Base-by-base conservation (phyloP, 2,888 invertebrate species). In the Ennomos quercinarius region DNA sequence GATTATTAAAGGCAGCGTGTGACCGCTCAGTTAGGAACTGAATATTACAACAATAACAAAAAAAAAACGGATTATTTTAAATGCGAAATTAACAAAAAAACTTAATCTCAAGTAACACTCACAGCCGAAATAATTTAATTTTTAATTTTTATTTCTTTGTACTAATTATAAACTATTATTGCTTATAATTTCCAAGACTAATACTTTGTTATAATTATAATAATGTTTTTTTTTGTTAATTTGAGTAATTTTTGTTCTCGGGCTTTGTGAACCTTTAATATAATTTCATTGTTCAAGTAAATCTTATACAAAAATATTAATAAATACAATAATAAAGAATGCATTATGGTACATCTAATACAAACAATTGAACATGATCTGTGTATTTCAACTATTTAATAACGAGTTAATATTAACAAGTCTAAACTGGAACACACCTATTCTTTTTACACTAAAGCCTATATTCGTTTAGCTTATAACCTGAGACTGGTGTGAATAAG, bases 21-120 rank as follows among this genome's bases (percentile, higher is more conserved):
- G 27, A 27, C 27, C 27, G 0, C 6, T 27, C 17, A 2, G 1
- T 4, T 2, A 1, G 1, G 17, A 17, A 17, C 4, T 2, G 4
- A 1, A 17, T 17, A 2, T 2, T 46, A 39, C 10, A 57, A 41
- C 12, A 12, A 49, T 35, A 39, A 17, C 39, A 34, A 51, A 13
- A 35, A 41, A n/a, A 35, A 37, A 39, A 58, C n/a, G n/a, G n/a
- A n/a, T n/a, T 37, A 17, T 12, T 37, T 11, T 34, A 42, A 43
- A 12, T 8, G 51, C 42, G 38, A 50, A 50, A 46, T 34, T 35
- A 51, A 36, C 44, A 3, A n/a, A 9, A 36, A 44, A 40, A n/a
- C n/a, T 48, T 48, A 53, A 49, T 48, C 44, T 51, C 57, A 47
- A 48, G 38, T 38, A 48, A 42, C 6, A 27, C 43, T 58, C 53